phyloP scores from a whole-genome alignment of 2,113 vertebrate species.

The Podarcis cretensis region DNA sequence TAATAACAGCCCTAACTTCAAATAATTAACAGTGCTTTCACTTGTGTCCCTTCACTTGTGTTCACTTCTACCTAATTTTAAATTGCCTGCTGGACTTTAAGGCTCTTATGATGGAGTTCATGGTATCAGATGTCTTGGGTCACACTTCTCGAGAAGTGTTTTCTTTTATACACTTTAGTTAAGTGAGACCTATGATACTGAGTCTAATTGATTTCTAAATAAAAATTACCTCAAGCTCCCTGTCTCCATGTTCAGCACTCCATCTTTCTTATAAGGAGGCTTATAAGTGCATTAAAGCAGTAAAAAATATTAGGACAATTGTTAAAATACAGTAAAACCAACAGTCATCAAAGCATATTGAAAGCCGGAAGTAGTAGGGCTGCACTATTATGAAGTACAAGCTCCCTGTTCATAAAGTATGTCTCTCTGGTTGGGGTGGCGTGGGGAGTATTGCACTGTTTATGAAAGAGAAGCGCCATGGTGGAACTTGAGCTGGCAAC shows the following conservation, averaged over 20 bases:
- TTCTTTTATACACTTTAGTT: not conserved
- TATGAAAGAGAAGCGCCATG: not conserved
- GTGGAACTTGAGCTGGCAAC: not conserved
- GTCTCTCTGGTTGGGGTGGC: too few relatives aligned
- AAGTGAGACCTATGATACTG: not conserved
- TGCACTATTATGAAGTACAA: not conserved
- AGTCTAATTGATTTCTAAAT: not conserved
- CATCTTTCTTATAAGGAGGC: conserved; percentile 51
- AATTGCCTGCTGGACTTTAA: not conserved
- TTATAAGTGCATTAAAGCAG: not conserved
- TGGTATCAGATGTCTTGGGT: not conserved
- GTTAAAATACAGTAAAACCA: not conserved
- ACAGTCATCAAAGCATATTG: not conserved
- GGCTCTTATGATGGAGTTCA: not conserved
- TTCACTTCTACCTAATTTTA: not conserved
- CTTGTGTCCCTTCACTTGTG: not conserved
- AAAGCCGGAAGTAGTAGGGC: not conserved
- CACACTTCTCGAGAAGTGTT: not conserved
- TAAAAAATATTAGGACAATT: not conserved
- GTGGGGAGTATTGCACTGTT: not conserved
- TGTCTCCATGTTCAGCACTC: not conserved
- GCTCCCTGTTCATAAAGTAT: not conserved
- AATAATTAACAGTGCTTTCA: not conserved
- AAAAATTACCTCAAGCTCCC: not conserved
- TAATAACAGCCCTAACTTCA: not conserved